Conservation (phyloP, 2,113 vertebrate genomes). For the Plectropomus leopardus region DNA sequence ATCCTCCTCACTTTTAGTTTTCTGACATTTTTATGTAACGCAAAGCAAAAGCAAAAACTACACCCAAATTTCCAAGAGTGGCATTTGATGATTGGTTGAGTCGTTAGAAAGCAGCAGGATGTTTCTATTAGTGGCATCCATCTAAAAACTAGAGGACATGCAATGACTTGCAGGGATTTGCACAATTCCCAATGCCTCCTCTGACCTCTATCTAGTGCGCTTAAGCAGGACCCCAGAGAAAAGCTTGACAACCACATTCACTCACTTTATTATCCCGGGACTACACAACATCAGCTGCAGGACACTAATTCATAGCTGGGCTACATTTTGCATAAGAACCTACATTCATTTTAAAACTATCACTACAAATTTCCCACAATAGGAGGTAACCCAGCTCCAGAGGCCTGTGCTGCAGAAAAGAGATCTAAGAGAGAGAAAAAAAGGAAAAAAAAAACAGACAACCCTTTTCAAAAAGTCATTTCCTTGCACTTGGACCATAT, state of each 20-base stretch:
- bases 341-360: constrained; percentile 36
- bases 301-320: constrained; percentile 49
- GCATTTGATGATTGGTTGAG: constrained; percentile 12
- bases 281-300: constrained; percentile 47
- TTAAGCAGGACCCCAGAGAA: constrained; percentile 67
- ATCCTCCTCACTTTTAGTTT: not conserved
- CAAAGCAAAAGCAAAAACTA: constrained; percentile 19
- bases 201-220: constrained; percentile 67
- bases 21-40: constrained; percentile 24
- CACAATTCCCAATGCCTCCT: constrained; percentile 50
- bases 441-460: not conserved
- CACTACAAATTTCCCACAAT: constrained; percentile 10
- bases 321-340: constrained; percentile 42
- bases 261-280: constrained; percentile 53
- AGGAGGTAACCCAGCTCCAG: constrained; percentile 19
- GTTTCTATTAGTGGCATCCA: constrained; percentile 41
- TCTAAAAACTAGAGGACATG: constrained; percentile 42
- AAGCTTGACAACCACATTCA: constrained; percentile 62
- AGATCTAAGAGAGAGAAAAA: not conserved
- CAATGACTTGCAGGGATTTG: constrained; percentile 67
- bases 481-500: constrained; percentile 42
- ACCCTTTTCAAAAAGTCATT: constrained; percentile 48
- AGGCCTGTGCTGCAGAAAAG: not conserved
- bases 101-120: constrained; percentile 34
- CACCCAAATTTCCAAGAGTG: constrained; percentile 24